Evolutionary conservation across 2,888 invertebrate species (phyloP).

Genomic region (Dasypogon diadema): DNA sequence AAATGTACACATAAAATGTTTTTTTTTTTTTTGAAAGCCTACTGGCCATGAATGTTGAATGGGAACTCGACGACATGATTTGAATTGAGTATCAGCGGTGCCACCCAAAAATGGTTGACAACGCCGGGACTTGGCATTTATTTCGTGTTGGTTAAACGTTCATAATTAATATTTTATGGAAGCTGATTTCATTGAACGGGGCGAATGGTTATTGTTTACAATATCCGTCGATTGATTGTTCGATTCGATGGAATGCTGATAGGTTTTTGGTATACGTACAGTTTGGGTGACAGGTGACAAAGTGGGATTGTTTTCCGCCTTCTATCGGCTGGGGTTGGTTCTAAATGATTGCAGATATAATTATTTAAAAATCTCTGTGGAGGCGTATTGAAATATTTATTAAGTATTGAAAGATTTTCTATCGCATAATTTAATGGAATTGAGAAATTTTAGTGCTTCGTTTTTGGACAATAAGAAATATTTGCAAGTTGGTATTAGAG

Average conservation of each 20-base stretch:
- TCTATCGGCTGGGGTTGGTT: too few species aligned
- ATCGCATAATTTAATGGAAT: too few species aligned
- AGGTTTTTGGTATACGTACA: not conserved
- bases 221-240: slow-evolving; percentile 51
- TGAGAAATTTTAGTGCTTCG: too few species aligned
- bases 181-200: slow-evolving; percentile 31
- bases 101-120: slow-evolving; percentile 41
- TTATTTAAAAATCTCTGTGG: too few species aligned
- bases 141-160: slow-evolving; percentile 46
- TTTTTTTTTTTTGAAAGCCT: slow-evolving; percentile 35
- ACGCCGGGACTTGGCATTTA: slow-evolving; percentile 24
- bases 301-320: too few species aligned
- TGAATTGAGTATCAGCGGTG: slow-evolving; percentile 35
- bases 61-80: slow-evolving; percentile 45
- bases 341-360: too few species aligned
- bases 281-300: slow-evolving; percentile 18
- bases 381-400: too few species aligned
- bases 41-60: slow-evolving; percentile 46
- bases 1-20: slow-evolving; percentile 10
- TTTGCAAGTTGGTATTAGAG: too few species aligned
- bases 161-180: slow-evolving; percentile 51
- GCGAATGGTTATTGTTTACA: slow-evolving; percentile 51
- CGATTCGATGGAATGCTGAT: slow-evolving; percentile 12
- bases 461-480: too few species aligned
- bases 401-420: too few species aligned